A percentile compares a stretch with the other conserved stretches of the same genome.
These are phyloP conservation scores for Hippocampus guttulatus DNA, from an alignment of 2,113 vertebrate genomes.

Conservation along the genomic window DNA sequence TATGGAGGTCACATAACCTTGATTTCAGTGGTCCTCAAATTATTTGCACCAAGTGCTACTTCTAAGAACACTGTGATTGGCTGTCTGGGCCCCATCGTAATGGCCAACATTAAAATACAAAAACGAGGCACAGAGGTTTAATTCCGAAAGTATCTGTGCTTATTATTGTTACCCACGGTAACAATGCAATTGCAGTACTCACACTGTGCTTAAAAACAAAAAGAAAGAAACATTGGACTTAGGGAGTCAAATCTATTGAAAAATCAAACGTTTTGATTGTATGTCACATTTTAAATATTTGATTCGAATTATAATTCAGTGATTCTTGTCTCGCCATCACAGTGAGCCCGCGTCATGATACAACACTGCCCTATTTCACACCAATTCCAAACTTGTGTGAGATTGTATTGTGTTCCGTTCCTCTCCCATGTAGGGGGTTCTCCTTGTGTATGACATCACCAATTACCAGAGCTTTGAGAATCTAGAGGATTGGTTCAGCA, in stretches of 20 bases:
- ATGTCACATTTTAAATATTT: no score
- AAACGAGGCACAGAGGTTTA: neutral
- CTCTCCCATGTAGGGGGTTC: constrained; percentile 77
- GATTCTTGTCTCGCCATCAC: no score
- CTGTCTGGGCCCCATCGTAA: no score
- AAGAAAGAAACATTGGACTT: no score
- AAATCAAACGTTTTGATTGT: neutral
- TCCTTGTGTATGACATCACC: constrained; percentile 98
- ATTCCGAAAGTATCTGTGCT: no score
- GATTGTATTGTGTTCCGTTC: constrained; percentile 17
- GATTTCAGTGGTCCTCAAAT: neutral
- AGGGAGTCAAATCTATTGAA: neutral
- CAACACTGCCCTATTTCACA: neutral
- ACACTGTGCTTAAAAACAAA: neutral
- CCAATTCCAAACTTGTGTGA: neutral
- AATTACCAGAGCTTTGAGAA: constrained; percentile 98
- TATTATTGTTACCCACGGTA: no score
- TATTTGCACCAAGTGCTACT: neutral
- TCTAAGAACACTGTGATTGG: no score
- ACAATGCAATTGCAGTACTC: neutral
- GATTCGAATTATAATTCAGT: no score
- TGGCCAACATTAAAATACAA: neutral
- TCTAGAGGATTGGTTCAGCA: constrained; percentile 92
- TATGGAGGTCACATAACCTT: neutral
- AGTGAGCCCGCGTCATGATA: neutral